Percentiles rank a stretch among this genome's conserved stretches.
Evolutionary conservation across 2,113 vertebrate genomes (phyloP).

Genomic region (Ibidorhyncha struthersii): DNA sequence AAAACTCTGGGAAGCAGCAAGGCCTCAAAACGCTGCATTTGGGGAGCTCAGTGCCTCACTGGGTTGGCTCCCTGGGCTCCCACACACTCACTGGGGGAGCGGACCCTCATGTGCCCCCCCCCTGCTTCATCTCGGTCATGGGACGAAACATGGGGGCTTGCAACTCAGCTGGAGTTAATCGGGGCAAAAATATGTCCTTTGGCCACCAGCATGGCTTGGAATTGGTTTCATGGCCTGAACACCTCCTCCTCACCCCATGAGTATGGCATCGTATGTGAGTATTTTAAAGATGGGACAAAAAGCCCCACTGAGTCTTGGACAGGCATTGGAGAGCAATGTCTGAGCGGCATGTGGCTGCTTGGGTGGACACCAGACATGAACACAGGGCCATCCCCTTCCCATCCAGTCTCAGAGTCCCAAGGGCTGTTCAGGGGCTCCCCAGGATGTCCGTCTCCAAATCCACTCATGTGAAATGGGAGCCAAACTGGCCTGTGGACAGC

Average conservation of each 20-base stretch:
- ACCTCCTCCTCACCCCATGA: not conserved
- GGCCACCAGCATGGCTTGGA: not conserved
- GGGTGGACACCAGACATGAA: too few relatives aligned
- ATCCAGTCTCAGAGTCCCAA: not conserved
- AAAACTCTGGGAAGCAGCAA: not conserved
- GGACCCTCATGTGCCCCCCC: rapidly evolving
- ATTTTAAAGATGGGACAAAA: not conserved
- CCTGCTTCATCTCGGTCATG: rapidly evolving
- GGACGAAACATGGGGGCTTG: not conserved
- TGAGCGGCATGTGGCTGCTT: not conserved
- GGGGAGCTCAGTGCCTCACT: not conserved
- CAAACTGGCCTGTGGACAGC: not conserved
- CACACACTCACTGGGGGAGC: not conserved
- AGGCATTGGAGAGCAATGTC: not conserved
- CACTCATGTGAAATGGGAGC: not conserved
- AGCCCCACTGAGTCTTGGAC: not conserved
- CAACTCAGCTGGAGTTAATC: not conserved
- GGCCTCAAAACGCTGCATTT: not conserved
- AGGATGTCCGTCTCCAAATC: too few relatives aligned
- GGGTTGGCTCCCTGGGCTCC: not conserved
- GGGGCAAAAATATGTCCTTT: not conserved
- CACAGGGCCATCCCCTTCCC: not conserved
- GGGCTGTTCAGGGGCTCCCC: not conserved
- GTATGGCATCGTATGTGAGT: not conserved
- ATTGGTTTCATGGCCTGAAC: not conserved